Evolutionary conservation across 2,113 vertebrate genomes (phyloP).

Genomic region (Chamaea fasciata): DNA sequence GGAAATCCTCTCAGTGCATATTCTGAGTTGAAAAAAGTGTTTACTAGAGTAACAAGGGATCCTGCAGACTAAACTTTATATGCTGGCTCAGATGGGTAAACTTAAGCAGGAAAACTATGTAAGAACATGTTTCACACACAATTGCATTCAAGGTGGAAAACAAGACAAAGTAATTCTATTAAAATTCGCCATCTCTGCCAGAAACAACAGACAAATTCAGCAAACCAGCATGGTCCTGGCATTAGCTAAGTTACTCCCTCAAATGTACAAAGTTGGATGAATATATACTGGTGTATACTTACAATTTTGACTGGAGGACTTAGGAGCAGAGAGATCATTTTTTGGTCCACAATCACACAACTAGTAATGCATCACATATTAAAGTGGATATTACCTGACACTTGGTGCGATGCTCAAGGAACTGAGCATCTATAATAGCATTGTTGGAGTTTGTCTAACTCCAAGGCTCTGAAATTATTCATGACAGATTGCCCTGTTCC

Average conservation of each 20-base stretch:
- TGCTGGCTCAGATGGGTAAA: background rate
- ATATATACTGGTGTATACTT: background rate
- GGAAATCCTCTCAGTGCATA: background rate
- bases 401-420: background rate
- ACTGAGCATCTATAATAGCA: background rate
- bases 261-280: background rate
- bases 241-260: background rate
- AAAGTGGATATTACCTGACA: background rate
- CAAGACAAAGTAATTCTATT: rapidly evolving
- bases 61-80: background rate
- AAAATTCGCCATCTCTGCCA: background rate
- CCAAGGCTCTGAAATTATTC: background rate
- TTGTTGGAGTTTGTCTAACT: background rate
- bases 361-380: background rate
- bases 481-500: background rate
- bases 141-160: background rate
- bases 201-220: background rate
- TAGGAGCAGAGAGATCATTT: background rate
- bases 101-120: background rate
- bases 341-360: background rate
- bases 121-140: background rate
- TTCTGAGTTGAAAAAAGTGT: background rate
- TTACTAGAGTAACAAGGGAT: background rate
- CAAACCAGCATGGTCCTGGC: background rate
- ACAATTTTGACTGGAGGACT: background rate